Conservation (phyloP, 92 coral and sea anemone species). For the Pocillopora grandis region DNA sequence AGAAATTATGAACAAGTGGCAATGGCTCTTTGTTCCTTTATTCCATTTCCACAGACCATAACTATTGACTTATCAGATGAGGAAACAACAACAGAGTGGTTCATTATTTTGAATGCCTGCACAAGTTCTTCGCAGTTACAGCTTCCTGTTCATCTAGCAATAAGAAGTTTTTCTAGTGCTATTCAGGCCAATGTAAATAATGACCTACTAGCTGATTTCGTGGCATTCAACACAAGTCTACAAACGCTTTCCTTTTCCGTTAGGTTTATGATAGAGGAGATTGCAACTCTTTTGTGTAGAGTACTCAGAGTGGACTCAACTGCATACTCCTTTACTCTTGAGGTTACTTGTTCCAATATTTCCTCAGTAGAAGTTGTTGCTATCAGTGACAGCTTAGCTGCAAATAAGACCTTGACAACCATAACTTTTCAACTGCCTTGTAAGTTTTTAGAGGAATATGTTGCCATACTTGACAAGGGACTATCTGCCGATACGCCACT, state of each 20-base stretch:
- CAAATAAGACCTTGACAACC: neutral
- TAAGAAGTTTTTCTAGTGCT: neutral
- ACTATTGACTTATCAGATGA: neutral
- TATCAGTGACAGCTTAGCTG: neutral
- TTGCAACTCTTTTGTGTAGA: neutral
- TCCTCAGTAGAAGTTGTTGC: neutral
- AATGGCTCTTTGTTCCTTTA: neutral
- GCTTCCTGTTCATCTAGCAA: neutral
- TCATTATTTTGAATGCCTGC: neutral
- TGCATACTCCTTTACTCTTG: neutral
- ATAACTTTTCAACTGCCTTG: neutral
- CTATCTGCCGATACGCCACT: conserved; percentile 8
- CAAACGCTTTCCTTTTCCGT: neutral
- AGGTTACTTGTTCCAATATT: neutral
- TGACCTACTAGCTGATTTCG: neutral
- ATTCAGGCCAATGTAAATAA: neutral
- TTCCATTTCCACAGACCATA: neutral
- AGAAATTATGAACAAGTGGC: conserved; percentile 8
- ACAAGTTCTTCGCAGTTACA: neutral
- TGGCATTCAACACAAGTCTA: neutral
- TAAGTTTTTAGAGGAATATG: neutral
- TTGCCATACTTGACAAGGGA: neutral
- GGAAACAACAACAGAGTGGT: neutral
- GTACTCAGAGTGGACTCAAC: neutral
- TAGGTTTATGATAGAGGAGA: neutral